Evolutionary conservation across 2,113 vertebrate genomes (phyloP), one percentile per base, ranked within the genome.

Genomic region (Poecile atricapillus): DNA sequence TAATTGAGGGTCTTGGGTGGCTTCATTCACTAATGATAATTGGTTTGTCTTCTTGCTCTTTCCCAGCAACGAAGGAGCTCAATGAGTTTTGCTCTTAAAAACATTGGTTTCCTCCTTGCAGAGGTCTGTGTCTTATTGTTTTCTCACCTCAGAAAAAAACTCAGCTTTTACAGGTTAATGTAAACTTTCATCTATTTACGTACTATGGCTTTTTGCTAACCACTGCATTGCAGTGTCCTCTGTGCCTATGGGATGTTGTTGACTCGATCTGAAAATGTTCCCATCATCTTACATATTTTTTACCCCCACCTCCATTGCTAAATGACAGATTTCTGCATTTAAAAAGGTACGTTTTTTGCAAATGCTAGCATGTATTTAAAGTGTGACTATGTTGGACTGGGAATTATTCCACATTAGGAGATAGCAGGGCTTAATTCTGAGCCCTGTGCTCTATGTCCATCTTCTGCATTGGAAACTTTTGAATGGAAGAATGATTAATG

Each of bases 1-100:
- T 95, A 86, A 94, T 88, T 96, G 90, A 95, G 39, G 47, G 39
- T 91, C 10, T 77, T 77, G 56, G 79, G 43, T 62, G 62, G 59
- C 79, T 93, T 93, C 50, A 43, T 62, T 74, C 13, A 13, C 87
- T 69, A 80, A 74, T 0, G 5, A 39, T 76, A 87, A 78, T 73
- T 7, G 7, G 50, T 23, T 41, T 82, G n/a, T 84, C 67, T 22
- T 60, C 60, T 49, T 70, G 58, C 14, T 59, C 59, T 88, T 89
- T 83, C 87, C 43, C 59, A 37, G 23, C 0, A 1, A 47, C 81
- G 50, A 55, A 64, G 12, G 33, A 53, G 21, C 30, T 62, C 43
- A 41, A 33, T 71, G 50, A 31, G 13, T 76, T 92, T 50, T 14
- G 6, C 30, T 44, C 25, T n/a, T 11, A 35, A 74, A 33, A 71